phyloP scores from a whole-genome alignment of 1,140 invertebrate species.

The Papilio polyxenes region DNA sequence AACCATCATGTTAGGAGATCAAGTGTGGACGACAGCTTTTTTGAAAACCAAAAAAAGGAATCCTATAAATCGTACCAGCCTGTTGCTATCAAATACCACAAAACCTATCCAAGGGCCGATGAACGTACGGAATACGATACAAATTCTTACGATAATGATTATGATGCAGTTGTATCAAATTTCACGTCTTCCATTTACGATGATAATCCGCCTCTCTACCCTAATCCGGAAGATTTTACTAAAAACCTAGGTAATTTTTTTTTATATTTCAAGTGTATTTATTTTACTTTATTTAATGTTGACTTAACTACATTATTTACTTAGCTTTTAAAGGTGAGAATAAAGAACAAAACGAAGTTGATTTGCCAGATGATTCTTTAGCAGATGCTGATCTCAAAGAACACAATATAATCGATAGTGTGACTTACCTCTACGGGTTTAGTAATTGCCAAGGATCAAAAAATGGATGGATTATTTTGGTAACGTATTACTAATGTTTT shows the following conservation, averaged over 20 bases:
- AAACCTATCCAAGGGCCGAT: slow-evolving; percentile 64
- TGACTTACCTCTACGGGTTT: slow-evolving; percentile 76
- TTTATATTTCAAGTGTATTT: background rate
- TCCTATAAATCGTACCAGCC: slow-evolving; percentile 73
- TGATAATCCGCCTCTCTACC: slow-evolving; percentile 73
- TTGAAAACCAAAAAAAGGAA: slow-evolving; percentile 60
- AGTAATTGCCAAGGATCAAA: slow-evolving; percentile 67
- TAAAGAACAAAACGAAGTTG: slow-evolving; percentile 66
- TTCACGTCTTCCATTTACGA: slow-evolving; percentile 76
- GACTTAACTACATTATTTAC: slow-evolving; percentile 2
- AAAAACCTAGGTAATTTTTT: slow-evolving; percentile 62
- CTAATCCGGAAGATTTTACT: slow-evolving; percentile 71
- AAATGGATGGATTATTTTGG: slow-evolving; percentile 73
- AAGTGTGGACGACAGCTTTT: slow-evolving; percentile 57
- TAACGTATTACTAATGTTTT: slow-evolving; percentile 44
- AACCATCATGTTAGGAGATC: slow-evolving; percentile 60
- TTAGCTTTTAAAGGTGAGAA: slow-evolving; percentile 46
- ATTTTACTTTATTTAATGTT: background rate
- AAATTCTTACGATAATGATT: slow-evolving; percentile 71
- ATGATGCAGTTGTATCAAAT: slow-evolving; percentile 71
- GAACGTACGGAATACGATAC: slow-evolving; percentile 70
- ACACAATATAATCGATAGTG: slow-evolving; percentile 77
- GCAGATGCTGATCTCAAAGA: slow-evolving; percentile 76
- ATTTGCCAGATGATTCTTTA: slow-evolving; percentile 74
- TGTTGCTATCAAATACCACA: slow-evolving; percentile 65